A percentile compares a stretch with the other conserved stretches of the same genome.
Conservation (phyloP, 2,888 invertebrate species). For the Idaea aversata region DNA sequence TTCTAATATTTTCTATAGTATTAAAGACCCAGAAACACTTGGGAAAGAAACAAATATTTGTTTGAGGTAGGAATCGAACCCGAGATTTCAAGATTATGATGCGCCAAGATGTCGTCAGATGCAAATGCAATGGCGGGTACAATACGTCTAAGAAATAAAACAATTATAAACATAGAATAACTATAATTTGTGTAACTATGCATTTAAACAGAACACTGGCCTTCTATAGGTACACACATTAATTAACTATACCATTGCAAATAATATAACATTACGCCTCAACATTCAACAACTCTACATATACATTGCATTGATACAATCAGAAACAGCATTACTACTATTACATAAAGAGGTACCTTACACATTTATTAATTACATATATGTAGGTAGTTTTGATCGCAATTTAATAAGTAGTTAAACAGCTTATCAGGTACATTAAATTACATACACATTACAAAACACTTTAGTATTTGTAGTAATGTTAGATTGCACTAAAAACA, state of each 20-base stretch:
- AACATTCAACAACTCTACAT: conserved; percentile 11
- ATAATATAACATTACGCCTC: conserved; percentile 3
- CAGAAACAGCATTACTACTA: conserved; percentile 17
- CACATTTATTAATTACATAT: conserved; percentile 10
- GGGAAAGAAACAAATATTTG: no score
- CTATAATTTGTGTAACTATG: conserved; percentile 26
- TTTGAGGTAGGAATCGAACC: no score
- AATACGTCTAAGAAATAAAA: conserved; percentile 3
- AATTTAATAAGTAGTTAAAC: background rate
- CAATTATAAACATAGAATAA: conserved; percentile 16
- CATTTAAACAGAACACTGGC: conserved; percentile 34
- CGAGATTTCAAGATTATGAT: no score
- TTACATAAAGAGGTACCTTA: conserved; percentile 9
- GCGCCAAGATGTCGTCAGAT: no score
- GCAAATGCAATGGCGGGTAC: background rate
- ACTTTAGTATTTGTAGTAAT: background rate
- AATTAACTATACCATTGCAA: background rate
- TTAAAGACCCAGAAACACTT: no score
- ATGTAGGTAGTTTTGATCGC: conserved; percentile 8
- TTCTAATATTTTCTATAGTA: no score
- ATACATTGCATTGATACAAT: conserved; percentile 2
- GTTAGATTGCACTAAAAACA: conserved; percentile 9
- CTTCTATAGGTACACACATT: conserved; percentile 13
- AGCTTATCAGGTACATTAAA: conserved; percentile 16
- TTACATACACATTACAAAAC: conserved; percentile 6